Conservation (phyloP, 2,113 vertebrate genomes). For the Coturnix japonica region DNA sequence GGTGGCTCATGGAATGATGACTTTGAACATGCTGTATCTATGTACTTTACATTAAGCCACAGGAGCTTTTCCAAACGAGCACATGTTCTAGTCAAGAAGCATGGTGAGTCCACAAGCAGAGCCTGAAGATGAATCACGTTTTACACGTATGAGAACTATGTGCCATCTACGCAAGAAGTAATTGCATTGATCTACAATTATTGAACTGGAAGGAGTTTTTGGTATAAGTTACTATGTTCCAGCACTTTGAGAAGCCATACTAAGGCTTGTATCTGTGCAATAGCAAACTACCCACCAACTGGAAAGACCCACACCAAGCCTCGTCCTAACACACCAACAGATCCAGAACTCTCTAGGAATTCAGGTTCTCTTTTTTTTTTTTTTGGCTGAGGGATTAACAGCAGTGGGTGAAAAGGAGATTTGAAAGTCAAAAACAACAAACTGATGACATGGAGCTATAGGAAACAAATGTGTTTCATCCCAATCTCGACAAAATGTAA, state of each 20-base stretch:
- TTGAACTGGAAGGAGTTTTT: background rate
- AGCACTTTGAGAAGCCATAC: background rate
- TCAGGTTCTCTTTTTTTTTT: background rate
- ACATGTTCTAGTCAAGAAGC: background rate
- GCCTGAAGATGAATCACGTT: background rate
- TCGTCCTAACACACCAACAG: background rate
- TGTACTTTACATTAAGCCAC: background rate
- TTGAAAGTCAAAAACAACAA: background rate
- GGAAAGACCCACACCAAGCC: background rate
- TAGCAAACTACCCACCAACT: background rate
- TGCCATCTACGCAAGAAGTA: background rate
- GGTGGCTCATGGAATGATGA: background rate
- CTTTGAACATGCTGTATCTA: rapidly evolving
- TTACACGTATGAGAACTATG: background rate
- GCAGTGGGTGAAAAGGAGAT: background rate
- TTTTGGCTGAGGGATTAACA: background rate
- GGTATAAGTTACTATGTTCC: background rate
- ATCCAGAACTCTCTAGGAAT: background rate
- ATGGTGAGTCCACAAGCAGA: rapidly evolving
- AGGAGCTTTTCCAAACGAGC: background rate
- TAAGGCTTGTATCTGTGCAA: background rate
- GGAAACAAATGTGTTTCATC: background rate
- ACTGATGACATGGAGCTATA: rapidly evolving
- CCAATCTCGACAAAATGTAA: background rate
- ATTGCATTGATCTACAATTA: background rate